These are phyloP conservation scores for Epinephelus awoara DNA, from an alignment of 2,797 vertebrate genomes.

Conservation along the genomic window DNA sequence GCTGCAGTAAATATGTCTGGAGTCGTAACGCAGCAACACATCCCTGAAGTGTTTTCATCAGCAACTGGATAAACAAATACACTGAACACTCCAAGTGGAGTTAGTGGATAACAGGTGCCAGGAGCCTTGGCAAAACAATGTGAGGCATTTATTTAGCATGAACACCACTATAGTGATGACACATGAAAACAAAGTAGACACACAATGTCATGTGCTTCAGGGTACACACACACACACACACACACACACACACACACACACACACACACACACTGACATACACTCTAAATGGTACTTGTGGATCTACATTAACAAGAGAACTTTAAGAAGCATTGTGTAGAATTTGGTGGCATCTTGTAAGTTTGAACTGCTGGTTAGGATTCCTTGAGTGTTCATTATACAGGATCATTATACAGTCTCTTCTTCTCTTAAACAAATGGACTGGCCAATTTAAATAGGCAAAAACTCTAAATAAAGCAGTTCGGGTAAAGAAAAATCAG, in stretches of 20 bases:
- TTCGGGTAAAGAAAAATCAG: too few species aligned
- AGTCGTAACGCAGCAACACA: constrained; percentile 48
- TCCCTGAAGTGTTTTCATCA: constrained; percentile 65
- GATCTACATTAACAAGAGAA: neutral
- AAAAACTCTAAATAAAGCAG: too few species aligned
- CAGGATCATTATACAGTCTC: too few species aligned
- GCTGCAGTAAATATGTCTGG: constrained; percentile 65
- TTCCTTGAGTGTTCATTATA: too few species aligned
- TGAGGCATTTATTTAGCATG: constrained; percentile 71
- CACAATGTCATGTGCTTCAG: constrained; percentile 2
- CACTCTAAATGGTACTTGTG: neutral
- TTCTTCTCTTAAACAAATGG: too few species aligned
- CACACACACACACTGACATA: neutral
- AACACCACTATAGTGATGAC: constrained; percentile 38
- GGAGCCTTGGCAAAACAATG: constrained; percentile 57
- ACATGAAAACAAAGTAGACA: neutral
- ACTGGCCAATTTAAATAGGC: too few species aligned
- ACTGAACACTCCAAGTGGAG: constrained; percentile 17
- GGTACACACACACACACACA: constrained; percentile 12
- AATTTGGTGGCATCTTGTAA: too few species aligned
- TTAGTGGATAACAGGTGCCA: constrained; percentile 44
- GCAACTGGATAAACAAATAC: constrained; percentile 70
- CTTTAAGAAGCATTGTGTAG: neutral
- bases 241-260: neutral
- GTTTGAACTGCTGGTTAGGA: too few species aligned